These are phyloP conservation scores for Mesocentrotus franciscanus DNA, from an alignment of 53 echinoderm and acorn worm genomes.

Conservation along the genomic window DNA sequence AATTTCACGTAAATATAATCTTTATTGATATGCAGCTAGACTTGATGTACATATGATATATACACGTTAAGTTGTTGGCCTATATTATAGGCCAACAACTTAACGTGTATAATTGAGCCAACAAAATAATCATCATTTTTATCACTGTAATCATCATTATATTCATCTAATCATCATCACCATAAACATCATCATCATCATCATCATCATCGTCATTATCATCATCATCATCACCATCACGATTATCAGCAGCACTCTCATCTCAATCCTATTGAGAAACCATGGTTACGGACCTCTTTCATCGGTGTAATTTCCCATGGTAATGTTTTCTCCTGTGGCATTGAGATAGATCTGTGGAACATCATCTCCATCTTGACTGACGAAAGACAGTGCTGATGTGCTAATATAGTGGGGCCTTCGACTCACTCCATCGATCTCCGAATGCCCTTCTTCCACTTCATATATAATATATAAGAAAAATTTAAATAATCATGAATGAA, in stretches of 20 bases:
- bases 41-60: too few species aligned
- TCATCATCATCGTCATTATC: constrained; percentile 1
- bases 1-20: neutral
- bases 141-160: too few species aligned
- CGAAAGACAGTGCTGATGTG: neutral
- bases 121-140: too few species aligned
- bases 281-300: neutral
- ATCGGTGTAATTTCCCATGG: neutral
- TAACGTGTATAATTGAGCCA: too few species aligned
- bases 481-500: neutral
- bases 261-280: neutral
- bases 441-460: too few species aligned
- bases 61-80: too few species aligned
- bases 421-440: too few species aligned
- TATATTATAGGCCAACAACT: too few species aligned
- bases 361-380: neutral
- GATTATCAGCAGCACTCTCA: neutral
- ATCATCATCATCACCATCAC: neutral
- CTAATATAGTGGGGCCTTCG: too few species aligned
- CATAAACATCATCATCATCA: neutral
- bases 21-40: too few species aligned
- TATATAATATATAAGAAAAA: neutral
- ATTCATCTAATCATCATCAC: too few species aligned
- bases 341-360: neutral
- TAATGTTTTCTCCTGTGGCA: neutral